Conservation (phyloP, 1,140 invertebrate species). For the Octopus bimaculoides region DNA sequence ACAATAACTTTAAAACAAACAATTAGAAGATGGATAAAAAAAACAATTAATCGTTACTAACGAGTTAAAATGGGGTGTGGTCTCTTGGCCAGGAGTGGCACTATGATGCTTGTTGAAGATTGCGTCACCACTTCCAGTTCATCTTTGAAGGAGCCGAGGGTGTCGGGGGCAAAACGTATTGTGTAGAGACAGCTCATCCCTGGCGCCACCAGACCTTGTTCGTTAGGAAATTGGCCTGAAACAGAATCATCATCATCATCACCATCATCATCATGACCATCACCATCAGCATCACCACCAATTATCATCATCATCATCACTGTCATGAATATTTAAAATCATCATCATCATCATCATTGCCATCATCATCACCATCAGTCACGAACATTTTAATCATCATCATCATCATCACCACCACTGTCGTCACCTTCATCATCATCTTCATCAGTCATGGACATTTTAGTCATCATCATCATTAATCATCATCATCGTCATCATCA, state of each 20-base stretch:
- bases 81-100: conserved; percentile 44
- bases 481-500: background rate
- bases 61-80: conserved; percentile 49
- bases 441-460: background rate
- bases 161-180: conserved; percentile 55
- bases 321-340: too few relatives aligned
- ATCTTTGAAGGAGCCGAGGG: conserved; percentile 54
- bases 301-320: too few relatives aligned
- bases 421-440: background rate
- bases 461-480: background rate
- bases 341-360: too few relatives aligned
- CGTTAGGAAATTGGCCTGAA: conserved; percentile 57
- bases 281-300: too few relatives aligned
- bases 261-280: too few relatives aligned
- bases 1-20: too few relatives aligned
- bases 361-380: too few relatives aligned
- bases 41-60: conserved; percentile 26
- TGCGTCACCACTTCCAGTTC: conserved; percentile 51
- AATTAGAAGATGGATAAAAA: too few relatives aligned
- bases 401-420: too few relatives aligned
- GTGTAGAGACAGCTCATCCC: conserved; percentile 55
- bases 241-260: background rate
- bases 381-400: too few relatives aligned
- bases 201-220: conserved; percentile 54
- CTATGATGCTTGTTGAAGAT: conserved; percentile 38